Evolutionary conservation across 1,140 invertebrate species (phyloP).

Genomic region (Ladona fulva): DNA sequence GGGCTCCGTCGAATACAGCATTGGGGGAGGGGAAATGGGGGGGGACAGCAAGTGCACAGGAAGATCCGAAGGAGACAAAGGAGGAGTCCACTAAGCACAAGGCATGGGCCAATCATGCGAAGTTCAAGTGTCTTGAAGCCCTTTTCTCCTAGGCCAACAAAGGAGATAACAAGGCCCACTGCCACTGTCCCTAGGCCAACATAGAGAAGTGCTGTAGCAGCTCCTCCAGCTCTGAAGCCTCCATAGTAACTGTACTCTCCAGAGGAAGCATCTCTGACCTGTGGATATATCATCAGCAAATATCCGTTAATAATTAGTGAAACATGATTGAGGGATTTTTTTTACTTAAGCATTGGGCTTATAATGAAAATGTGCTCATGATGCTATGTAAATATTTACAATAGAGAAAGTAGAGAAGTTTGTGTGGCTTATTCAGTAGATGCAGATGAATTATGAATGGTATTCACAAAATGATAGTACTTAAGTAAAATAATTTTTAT

Average conservation of each 20-base stretch:
- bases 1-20: not conserved
- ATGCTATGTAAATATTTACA: too few species aligned
- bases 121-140: conserved; percentile 79
- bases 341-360: too few species aligned
- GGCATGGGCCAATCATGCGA: conserved; percentile 69
- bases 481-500: too few species aligned
- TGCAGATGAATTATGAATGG: too few species aligned
- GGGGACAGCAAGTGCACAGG: not conserved
- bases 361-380: too few species aligned
- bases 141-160: conserved; percentile 81
- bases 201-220: conserved; percentile 68
- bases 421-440: too few species aligned
- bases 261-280: conserved; percentile 67
- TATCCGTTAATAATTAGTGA: not conserved
- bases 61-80: conserved; percentile 1
- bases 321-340: not conserved
- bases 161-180: conserved; percentile 73
- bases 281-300: conserved; percentile 27
- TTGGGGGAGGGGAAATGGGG: not conserved
- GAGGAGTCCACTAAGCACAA: conserved; percentile 43
- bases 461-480: too few species aligned
- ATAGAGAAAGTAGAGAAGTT: too few species aligned
- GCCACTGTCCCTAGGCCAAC: conserved; percentile 74
- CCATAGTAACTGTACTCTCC: conserved; percentile 53
- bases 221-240: conserved; percentile 42